Base-by-base conservation (phyloP, 2,888 invertebrate genomes). In the Ecliptopera silaceata region DNA sequence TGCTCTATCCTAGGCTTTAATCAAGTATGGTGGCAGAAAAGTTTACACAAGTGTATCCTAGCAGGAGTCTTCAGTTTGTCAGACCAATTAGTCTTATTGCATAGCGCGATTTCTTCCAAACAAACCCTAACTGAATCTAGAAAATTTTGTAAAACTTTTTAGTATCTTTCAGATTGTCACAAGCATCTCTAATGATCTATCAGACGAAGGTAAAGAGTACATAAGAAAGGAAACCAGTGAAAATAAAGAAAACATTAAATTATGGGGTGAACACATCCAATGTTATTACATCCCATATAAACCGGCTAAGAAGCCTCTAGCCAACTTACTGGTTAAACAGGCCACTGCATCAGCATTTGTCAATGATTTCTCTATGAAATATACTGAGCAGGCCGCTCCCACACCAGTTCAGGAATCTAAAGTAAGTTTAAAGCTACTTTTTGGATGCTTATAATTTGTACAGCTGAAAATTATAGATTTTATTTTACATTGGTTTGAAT, bases 341-440 rank as follows among this genome's bases (percentile, higher is more conserved):
- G 86, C 84, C 0, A 80, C 78, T 0, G 76, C 78, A 4, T 83
- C 88, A 56, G 77, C 80, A 0, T 85, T 88, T 72, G 87, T 91
- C 0, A 82, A 79, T 12, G 88, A 90, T 54, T 92, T 92, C 68
- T 88, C 88, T 43, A 92, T 92, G 92, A 91, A 88, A 59, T 92
- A 92, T 72, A 81, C 70, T 41, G 69, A 65, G 39, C 59, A 68
- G 3, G 34, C 57, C 66, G 57, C 50, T 32, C 31, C 68, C 26
- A 73, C 74, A 59, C 56, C 76, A 29, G 42, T 46, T 5, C 54
- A 48, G 10, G 77, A 69, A 34, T 80, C 82, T 50, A 86, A 84
- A 73, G 88, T 88, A 48, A 31, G 54, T 32, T n/a, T n/a, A n/a
- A n/a, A n/a, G n/a, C n/a, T n/a, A n/a, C n/a, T n/a, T n/a, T n/a